Evolutionary conservation across 2,797 vertebrate species (phyloP), one percentile per base, ranked within the genome.

Genomic region (Macropodus opercularis): DNA sequence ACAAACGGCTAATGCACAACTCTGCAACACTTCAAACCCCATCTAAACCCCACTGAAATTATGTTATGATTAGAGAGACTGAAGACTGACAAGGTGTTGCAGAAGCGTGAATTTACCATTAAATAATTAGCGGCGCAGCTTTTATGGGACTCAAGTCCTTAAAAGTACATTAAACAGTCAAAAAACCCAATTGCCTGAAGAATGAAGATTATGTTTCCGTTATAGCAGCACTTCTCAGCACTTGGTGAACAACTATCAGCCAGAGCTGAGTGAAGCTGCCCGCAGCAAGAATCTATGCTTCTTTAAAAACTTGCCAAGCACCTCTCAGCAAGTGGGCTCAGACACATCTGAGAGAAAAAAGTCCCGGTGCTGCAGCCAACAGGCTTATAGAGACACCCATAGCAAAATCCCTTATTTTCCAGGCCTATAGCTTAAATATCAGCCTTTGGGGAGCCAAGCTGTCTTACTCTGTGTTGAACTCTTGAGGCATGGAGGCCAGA

Each of bases 401-500:
- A 54, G 72, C 34, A 70, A 84, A 85, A 80, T 72, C 64, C 56
- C 63, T 65, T 73, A 80, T 84, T 84, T 81, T 81, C 69, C 38
- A 83, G 41, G 23, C 62, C 54, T 66, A 75, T 34, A 75, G 79
- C 78, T 82, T 80, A 82, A 81, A 84, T 81, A 81, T 82, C 73
- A 68, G 59, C 61, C 66, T 78, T 62, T 41, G 13, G 71, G 53
- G 69, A 78, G 67, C 48, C 64, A 27, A 66, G 60, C 77, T 62
- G 67, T 59, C 56, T 85, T 74, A 77, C 63, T 81, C 46, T 69
- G 39, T 77, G 73, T 56, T 82, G 73, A 81, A 79, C 72, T 85
- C 54, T 39, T 43, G 49, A 55, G 71, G 70, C 65, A 61, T 51
- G 63, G 48, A 68, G 66, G 56, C 68, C 56, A 79, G 57, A 81